Conservation (phyloP, 1,140 invertebrate species). For the Coenobita brevimanus region DNA sequence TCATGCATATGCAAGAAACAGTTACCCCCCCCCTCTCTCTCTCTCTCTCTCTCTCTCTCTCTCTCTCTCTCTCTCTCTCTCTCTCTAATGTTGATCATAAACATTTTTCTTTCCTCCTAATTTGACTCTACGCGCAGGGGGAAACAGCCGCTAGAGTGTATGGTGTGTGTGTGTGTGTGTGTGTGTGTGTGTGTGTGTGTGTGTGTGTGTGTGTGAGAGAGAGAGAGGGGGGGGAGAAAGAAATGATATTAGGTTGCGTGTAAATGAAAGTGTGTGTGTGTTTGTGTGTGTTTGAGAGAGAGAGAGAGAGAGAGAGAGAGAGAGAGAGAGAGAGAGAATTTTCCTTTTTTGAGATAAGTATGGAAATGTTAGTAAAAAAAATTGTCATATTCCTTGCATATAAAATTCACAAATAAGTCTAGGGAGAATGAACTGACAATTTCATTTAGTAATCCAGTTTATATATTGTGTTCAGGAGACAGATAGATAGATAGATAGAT, state of each 20-base stretch:
- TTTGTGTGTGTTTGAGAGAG: no score
- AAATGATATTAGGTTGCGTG: neutral
- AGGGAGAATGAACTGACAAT: no score
- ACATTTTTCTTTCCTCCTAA: no score
- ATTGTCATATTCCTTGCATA: no score
- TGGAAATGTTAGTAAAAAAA: neutral
- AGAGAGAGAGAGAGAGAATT: neutral
- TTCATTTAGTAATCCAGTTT: no score
- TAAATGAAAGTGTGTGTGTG: neutral
- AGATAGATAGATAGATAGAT: no score
- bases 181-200: slow-evolving; percentile 25
- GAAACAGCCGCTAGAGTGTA: neutral
- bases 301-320: no score
- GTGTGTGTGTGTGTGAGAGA: slow-evolving; percentile 6
- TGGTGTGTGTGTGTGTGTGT: slow-evolving; percentile 2
- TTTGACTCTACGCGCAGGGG: neutral
- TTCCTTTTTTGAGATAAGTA: neutral
- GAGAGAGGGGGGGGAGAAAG: neutral
- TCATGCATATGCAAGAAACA: neutral
- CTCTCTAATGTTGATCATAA: no score
- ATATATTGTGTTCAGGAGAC: no score
- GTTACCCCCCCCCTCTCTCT: neutral
- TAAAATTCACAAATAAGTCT: no score
- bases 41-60: neutral
- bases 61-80: neutral